Evolutionary conservation across 2,113 vertebrate genomes (phyloP), one percentile per base, ranked within the genome.

Genomic region (Anarhynchus alexandrinus): DNA sequence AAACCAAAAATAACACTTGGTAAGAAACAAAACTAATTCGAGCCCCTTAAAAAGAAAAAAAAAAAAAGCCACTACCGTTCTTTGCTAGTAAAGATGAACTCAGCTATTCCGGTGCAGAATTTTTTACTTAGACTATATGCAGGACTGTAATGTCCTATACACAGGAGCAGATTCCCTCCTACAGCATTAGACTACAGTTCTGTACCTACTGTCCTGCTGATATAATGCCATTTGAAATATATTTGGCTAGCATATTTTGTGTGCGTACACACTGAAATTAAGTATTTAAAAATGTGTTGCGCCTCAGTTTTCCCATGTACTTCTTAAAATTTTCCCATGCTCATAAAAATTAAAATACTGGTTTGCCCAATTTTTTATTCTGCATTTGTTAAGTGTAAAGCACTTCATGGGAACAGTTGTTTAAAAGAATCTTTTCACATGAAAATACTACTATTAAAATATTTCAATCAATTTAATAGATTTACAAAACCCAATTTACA

Each of bases 401-500:
- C 45, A 78, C 15, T 49, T 87, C 30, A 92, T 54, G 81, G 65
- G 93, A 94, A 94, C 23, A 67, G 52, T 2, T 52, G 36, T 62
- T 92, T 76, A 87, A 91, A 95, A 76, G 17, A 82, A 84, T 49
- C 19, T 57, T 94, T 88, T 86, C 12, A 5, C 57, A 93, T 86
- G 13, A 82, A 95, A 86, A 71, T 30, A 51, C 19, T 88, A 64
- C 38, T 76, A 93, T 70, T 88, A 86, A 95, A 97, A 88, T 86
- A 74, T 82, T 86, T 92, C 86, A 90, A 91, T 93, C 88, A 94
- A 94, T 67, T 82, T 43, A 83, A 94, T 8, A 81, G 36, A 67
- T 74, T 78, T 72, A 67, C 43, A 89, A 88, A 45, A 81, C 6
- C 6, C 22, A 73, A 93, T 52, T 93, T 81, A 86, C n/a, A 83